Conservation (phyloP, 2,113 vertebrate species). For the Chamaetylas fuelleborni region DNA sequence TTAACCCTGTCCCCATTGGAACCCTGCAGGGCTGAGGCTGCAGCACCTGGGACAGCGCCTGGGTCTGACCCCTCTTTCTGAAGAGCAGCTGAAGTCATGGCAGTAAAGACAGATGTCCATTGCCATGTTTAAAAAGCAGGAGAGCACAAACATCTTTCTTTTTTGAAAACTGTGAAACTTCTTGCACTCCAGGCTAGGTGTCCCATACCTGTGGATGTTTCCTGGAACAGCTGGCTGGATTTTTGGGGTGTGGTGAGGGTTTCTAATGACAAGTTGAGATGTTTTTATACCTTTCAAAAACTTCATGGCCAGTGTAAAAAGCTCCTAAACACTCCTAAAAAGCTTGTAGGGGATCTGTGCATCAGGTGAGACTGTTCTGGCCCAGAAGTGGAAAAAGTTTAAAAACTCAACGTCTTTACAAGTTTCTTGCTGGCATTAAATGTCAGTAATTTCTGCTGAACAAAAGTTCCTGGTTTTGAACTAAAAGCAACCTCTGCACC, state of each 20-base stretch:
- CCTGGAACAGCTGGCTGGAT: neutral
- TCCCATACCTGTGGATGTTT: neutral
- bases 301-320: neutral
- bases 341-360: neutral
- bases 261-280: neutral
- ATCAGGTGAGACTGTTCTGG: neutral
- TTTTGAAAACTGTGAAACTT: neutral
- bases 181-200: neutral
- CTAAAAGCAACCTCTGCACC: neutral
- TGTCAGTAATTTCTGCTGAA: neutral
- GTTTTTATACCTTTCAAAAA: neutral
- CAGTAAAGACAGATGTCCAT: neutral
- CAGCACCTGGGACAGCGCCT: neutral
- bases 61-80: rapidly evolving
- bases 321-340: neutral
- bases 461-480: neutral
- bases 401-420: neutral
- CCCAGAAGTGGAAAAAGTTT: neutral
- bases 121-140: neutral
- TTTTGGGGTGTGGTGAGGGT: neutral
- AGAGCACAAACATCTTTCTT: neutral
- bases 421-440: neutral
- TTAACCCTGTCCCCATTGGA: rapidly evolving
- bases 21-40: rapidly evolving
- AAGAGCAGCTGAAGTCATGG: rapidly evolving